These are phyloP conservation scores for Hetaerina americana DNA, from an alignment of 1,140 invertebrate species.

Conservation along the genomic window DNA sequence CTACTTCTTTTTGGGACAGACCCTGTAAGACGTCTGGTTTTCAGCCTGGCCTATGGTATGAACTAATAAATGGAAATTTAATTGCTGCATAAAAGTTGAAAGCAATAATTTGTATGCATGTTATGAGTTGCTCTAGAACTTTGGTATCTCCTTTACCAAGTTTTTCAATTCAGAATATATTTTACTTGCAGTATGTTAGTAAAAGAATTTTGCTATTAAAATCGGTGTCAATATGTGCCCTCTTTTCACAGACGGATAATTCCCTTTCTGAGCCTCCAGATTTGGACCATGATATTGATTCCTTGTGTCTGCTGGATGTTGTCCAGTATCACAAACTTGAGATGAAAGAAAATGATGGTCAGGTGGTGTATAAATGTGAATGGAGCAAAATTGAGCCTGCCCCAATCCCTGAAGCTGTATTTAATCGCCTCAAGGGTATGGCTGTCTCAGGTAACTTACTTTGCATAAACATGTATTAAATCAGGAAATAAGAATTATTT, in stretches of 20 bases:
- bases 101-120: no score
- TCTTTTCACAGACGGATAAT: no score
- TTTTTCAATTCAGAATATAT: not conserved
- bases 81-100: no score
- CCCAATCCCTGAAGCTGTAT: not conserved
- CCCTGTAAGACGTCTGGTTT: no score
- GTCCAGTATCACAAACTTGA: constrained; percentile 51
- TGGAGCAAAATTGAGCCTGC: not conserved
- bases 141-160: not conserved
- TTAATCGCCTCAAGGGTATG: not conserved
- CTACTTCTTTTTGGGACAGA: no score
- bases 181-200: not conserved
- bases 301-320: constrained; percentile 47
- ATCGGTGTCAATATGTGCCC: constrained; percentile 25
- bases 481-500: no score
- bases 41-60: no score
- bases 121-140: not conserved
- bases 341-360: not conserved
- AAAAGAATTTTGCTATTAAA: not conserved
- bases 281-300: constrained; percentile 41
- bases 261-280: constrained; percentile 59
- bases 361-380: not conserved
- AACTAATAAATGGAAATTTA: no score
- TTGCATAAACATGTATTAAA: no score
- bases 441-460: no score